Evolutionary conservation across 2,113 vertebrate species (phyloP), one percentile per base, ranked within the genome.

Genomic region (Crocuta crocuta): DNA sequence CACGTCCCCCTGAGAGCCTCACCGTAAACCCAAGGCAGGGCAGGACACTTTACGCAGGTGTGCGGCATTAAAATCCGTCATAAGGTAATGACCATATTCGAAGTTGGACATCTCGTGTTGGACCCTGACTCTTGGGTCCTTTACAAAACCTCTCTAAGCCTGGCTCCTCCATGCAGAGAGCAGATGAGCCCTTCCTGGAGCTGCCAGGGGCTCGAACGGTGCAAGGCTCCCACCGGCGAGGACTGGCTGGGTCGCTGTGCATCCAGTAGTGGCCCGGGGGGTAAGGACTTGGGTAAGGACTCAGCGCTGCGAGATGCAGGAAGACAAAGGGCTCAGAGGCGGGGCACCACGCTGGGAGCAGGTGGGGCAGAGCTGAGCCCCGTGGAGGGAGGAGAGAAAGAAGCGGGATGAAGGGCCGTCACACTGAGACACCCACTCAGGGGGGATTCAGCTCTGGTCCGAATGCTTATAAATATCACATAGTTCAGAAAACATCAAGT

Each of bases 171-270:
- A 12, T 7, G 21, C 58, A 90, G 31, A 26, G 23, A 76, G 15
- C 7, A 39, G 43, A 73, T 2, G 1, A 43, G 11, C 19, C 21
- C 70, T 21, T 39, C 1, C 1, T 2, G 21, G 19, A 35, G 70
- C 35, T 4, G 2, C 70, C 39, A 5, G 2, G 4, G 70, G 10
- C 55, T 39, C 35, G 5, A 21, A 15, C 11, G 0, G 70, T 10
- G 4, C 4, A 10, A 39, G 10, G 21, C 70, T 73, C 35, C 21
- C 11, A 2, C 19, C 0, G 10, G 21, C 4, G 1, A 2, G 19
- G 70, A 21, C 70, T 24, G 2, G 8, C 4, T 73, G 35, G n/a
- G 70, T 39, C 10, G 70, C 70, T 39, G 35, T 73, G 35, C 17
- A 2, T 10, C 10, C 35, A 0, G 35, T 11, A 6, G 23, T 12